These are phyloP conservation scores for Phytoseiulus persimilis DNA, from an alignment of 2,888 invertebrate genomes.

Conservation along the genomic window DNA sequence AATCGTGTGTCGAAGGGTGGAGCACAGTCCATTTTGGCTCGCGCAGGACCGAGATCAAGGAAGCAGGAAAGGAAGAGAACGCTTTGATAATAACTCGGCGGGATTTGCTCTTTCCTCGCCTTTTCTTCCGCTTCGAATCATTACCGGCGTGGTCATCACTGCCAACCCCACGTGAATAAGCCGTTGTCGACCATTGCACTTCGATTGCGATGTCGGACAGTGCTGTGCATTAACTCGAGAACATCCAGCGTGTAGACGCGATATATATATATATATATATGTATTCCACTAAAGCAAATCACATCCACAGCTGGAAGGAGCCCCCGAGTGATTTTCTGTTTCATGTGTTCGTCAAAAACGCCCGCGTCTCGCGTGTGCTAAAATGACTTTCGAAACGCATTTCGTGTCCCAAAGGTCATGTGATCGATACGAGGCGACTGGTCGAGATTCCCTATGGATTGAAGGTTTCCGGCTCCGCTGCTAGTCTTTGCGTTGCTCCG, in stretches of 20 bases:
- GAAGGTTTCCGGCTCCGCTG: not conserved
- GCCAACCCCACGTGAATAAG: not conserved
- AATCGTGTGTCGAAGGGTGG: not conserved
- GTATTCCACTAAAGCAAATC: too few relatives aligned
- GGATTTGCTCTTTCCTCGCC: not conserved
- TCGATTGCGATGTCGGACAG: not conserved
- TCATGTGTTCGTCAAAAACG: too few relatives aligned
- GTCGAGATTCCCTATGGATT: too few relatives aligned
- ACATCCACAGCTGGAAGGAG: too few relatives aligned
- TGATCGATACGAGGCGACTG: too few relatives aligned
- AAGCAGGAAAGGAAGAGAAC: not conserved
- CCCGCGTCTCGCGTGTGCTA: too few relatives aligned
- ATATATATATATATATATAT: too few relatives aligned
- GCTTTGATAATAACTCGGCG: not conserved
- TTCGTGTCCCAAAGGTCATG: too few relatives aligned
- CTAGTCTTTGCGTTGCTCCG: not conserved
- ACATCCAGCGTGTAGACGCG: too few relatives aligned
- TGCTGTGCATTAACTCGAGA: too few relatives aligned
- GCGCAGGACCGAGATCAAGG: not conserved
- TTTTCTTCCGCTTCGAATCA: not conserved
- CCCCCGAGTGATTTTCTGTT: too few relatives aligned
- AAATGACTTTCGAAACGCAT: too few relatives aligned
- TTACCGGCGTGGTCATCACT: not conserved
- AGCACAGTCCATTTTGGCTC: not conserved
- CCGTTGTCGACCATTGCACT: not conserved